Base-by-base conservation (phyloP, 2,888 invertebrate species). In the Drosophila mimetica region DNA sequence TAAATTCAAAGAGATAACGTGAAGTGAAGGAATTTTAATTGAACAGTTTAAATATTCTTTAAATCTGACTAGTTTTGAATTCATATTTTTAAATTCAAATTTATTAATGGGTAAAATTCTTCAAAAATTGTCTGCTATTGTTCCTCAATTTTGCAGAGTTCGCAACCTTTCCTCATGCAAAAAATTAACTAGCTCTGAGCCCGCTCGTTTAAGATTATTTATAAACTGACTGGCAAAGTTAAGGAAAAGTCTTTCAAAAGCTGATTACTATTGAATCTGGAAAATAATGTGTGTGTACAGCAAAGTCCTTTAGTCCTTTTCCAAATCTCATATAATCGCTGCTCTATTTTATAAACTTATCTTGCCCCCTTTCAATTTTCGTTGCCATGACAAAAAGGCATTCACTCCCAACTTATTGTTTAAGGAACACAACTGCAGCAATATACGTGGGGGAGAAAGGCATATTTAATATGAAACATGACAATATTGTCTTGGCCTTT, bases 381-480 rank as follows among this genome's bases (percentile, higher is more conserved):
- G 67, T 64, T 52, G 53, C 42, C 67, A 67, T 64, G 64, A 8
- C 52, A 66, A 22, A 50, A 14, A 42, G 42, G 42, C 28, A 20
- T 44, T 66, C 28, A 11, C 50, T 39, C 28, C 51, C 52, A 42
- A 32, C 54, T 22, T 50, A 44, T 70, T 58, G 70, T 67, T 55
- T 55, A 69, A 63, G 51, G 20, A 34, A 20, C 25, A 25, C 48
- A 48, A 42, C 9, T 57, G 28, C 57, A 32, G 53, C 25, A 30
- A 32, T 41, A 48, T 41, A 34, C 25, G 30, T 57, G 28, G n/a
- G 20, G 22, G 16, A 16, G 36, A 18, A 28, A 16, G 48, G 44
- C 16, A 58, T 71, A 85, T 79, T 82, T 76, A 72, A 86, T 86
- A 72, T 59, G 55, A 58, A 54, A 63, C 64, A 61, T 65, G 52